These are phyloP conservation scores for Aptenodytes patagonicus DNA, from an alignment of 2,113 vertebrate species.

Conservation along the genomic window DNA sequence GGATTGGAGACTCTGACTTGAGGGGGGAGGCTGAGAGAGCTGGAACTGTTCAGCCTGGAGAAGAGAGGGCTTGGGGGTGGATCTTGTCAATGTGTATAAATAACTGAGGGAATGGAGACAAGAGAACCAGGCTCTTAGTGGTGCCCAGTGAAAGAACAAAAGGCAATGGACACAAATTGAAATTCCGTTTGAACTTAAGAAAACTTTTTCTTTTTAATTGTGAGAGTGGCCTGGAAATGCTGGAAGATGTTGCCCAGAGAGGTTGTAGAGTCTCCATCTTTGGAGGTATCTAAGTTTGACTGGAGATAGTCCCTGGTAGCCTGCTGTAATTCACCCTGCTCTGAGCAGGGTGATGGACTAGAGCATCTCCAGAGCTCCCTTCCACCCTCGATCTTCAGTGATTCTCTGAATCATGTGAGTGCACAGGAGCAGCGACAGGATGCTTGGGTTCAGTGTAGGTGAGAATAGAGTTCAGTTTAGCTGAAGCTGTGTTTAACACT, in stretches of 20 bases:
- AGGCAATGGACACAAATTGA: background rate
- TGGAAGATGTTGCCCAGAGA: background rate
- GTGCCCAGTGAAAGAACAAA: background rate
- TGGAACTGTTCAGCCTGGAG: background rate
- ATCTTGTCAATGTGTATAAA: background rate
- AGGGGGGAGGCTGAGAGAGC: background rate
- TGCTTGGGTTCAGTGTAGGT: background rate
- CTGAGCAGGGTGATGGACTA: background rate
- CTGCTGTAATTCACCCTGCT: background rate
- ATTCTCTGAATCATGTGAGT: background rate
- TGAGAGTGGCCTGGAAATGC: background rate
- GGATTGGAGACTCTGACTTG: background rate
- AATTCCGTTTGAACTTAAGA: background rate
- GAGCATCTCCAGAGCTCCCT: background rate
- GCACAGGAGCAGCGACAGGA: background rate
- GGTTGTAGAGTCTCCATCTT: background rate
- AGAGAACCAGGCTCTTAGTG: background rate
- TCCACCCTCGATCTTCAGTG: background rate
- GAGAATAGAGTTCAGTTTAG: background rate
- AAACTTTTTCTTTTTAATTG: background rate
- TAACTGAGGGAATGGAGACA: background rate
- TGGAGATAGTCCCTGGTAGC: rapidly evolving
- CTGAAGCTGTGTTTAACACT: background rate
- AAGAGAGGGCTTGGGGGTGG: rapidly evolving
- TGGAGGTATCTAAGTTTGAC: background rate